Evolutionary conservation across 2,797 vertebrate species (phyloP), one percentile per base, ranked within the genome.

Genomic region (Cynopterus sphinx): DNA sequence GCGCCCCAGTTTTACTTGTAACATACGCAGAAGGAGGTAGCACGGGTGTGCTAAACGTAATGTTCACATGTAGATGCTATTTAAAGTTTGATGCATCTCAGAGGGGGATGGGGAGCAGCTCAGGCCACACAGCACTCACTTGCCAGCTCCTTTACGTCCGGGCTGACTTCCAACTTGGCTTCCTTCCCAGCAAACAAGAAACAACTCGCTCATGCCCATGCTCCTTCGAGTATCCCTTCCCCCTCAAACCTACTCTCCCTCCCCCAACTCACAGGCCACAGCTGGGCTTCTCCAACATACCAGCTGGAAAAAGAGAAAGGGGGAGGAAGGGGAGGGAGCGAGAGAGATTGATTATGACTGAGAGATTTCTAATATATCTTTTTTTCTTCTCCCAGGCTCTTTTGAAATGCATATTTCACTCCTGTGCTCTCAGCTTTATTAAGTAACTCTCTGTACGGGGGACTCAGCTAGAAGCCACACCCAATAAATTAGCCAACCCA

Each of bases 161-260:
- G 96, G 96, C 97, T 96, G 53, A 46, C 46, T 86, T 96, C 96
- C 97, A 97, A 94, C 57, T 96, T 96, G 94, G 96, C 96, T 94
- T 92, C 75, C 43, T 95, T 95, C 74, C 92, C 94, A 87, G 88
- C 92, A 96, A 97, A 93, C 91, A 96, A 94, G 96, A 94, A 96
- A 82, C 43, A 59, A 78, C 95, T 92, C 10, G 0, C 81, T 97
- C 90, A 89, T 95, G 94, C 92, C 93, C 92, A 94, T 65, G 81
- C 82, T 86, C 55, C 87, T 96, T 88, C 3, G 36, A 96, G 68
- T 71, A 92, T 86, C 74, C 71, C 51, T 41, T 68, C 73, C 93
- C 43, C 46, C 41, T 93, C 9, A 0, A 36, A 22, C n/a, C 59
- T 51, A 3, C 16, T 73, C 19, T 41, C 84, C 81, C 59, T 85